Evolutionary conservation across 2,113 vertebrate genomes (phyloP), one percentile per base, ranked within the genome.

Genomic region (Collichthys lucidus): DNA sequence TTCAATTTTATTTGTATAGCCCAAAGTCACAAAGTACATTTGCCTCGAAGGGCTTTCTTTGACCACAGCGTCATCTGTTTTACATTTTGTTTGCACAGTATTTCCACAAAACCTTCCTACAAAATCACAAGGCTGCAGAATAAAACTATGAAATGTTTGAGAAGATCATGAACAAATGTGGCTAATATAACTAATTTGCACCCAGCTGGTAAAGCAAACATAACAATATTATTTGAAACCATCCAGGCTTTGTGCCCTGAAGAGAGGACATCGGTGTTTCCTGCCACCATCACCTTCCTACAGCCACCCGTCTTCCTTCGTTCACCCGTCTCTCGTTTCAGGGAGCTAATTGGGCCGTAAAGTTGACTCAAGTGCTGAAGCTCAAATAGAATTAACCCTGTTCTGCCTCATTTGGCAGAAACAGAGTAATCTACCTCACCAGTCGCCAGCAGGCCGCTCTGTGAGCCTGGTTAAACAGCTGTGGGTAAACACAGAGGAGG

Each of bases 391-490:
- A 93, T 93, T 92, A 93, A 83, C 73, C 76, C 22, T 20, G 68
- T 86, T 85, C 90, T 83, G 86, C 90, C 89, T 94, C 90, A 92
- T 94, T 94, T 92, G 88, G 81, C 86, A 82, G 67, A 72, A 52
- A 49, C 78, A 74, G 86, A 82, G 72, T 88, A 75, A 83, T 83
- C 69, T 69, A 42, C 47, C 72, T 64, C n/a, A 35, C 59, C 40
- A 56, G 46, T 62, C 11, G 20, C 52, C 10, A 22, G 79, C 65
- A 50, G 64, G 17, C 57, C 24, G 31, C n/a, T 60, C 57, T 55
- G 77, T 74, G 62, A 70, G 78, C 71, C 85, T 88, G 85, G 82
- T 91, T 87, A 80, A 86, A 91, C 86, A 89, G 75, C 73, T 79
- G 62, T 85, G 76, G 20, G 90, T 82, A 92, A 94, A 93, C 82